Conservation (phyloP, 2,888 invertebrate species). For the Allygus modestus region DNA sequence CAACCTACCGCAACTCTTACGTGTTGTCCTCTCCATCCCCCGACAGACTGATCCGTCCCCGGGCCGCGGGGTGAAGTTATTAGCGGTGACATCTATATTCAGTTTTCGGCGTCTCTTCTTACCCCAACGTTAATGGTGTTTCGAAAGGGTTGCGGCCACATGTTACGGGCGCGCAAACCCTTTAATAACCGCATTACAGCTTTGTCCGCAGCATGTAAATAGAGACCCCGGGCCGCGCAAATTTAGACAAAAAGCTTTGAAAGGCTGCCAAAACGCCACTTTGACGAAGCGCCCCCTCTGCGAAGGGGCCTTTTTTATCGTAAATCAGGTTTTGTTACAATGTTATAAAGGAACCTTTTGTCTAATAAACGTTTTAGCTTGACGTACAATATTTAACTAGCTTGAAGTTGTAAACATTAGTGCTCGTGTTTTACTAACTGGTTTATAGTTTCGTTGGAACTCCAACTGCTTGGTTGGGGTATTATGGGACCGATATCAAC, state of each 20-base stretch:
- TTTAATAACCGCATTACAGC: slow-evolving; percentile 51
- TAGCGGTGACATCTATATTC: slow-evolving; percentile 38
- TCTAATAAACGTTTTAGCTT: neutral
- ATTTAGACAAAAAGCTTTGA: slow-evolving; percentile 41
- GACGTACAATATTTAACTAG: neutral
- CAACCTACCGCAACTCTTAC: too few species aligned
- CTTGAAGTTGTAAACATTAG: too few species aligned
- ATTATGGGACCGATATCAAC: too few species aligned
- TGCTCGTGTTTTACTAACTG: too few species aligned
- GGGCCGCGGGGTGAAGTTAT: neutral
- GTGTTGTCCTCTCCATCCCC: too few species aligned
- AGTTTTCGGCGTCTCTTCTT: slow-evolving; percentile 53
- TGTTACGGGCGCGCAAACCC: slow-evolving; percentile 53
- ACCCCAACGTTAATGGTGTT: slow-evolving; percentile 45
- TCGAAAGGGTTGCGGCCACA: slow-evolving; percentile 55
- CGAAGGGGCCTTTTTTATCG: slow-evolving; percentile 13
- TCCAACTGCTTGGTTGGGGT: too few species aligned
- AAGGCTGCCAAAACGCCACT: slow-evolving; percentile 37
- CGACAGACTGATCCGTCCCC: too few species aligned
- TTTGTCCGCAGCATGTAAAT: slow-evolving; percentile 51
- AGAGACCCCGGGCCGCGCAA: slow-evolving; percentile 25
- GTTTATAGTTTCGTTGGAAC: too few species aligned
- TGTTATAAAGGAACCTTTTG: slow-evolving; percentile 3
- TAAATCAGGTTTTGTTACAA: slow-evolving; percentile 40
- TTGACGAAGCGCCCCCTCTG: slow-evolving; percentile 16